Evolutionary conservation across 30 jellyfish, hydroid and myxozoan species (phyloP), one percentile per base, ranked within the genome.

Genomic region (Calvadosia cruxmelitensis): DNA sequence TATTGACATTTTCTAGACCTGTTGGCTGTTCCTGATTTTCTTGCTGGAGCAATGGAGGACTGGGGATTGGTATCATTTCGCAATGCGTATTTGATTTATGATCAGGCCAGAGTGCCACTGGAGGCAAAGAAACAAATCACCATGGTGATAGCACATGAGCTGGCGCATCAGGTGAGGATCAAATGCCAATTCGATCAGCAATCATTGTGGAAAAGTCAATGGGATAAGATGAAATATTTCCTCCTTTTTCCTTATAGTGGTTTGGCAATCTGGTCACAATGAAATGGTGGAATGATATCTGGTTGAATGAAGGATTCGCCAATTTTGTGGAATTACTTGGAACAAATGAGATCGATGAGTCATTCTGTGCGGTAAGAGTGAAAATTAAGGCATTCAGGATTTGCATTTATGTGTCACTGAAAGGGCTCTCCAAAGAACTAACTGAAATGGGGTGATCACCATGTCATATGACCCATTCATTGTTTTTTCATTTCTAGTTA

Each of bases 31-130:
- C 96, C 99, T 0, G 99, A 92, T 50, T 92, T 92, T 53, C 76
- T 92, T 64, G 95, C 99, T 23, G 99, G 99, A 7, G 99, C 99
- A 7, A 92, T 92, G 99, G 99, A 92, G 51, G 95, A 92, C 79
- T 92, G 96, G 96, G 99, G 99, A 1, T 82, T 84, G 53, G 94
- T 92, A 31, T 83, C 96, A 2, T 92, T 92, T 68, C 80, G 99
- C 23, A 84, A 91, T 73, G 93, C 99, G 0, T 84, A 92, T 70
- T 52, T 92, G 66, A 73, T 92, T 28, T 92, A 65, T 64, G 99
- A 92, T 62, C 64, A 75, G 36, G 72, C 69, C 31, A n/a, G 69
- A 13, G 83, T 73, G 71, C 77, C 99, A 0, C 29, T 75, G 34
- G 99, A 92, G 51, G 78, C 67, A 64, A 71, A 76, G 82, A 79